Base-by-base conservation (phyloP, 2,888 invertebrate genomes). In the Pheosia tremula region DNA sequence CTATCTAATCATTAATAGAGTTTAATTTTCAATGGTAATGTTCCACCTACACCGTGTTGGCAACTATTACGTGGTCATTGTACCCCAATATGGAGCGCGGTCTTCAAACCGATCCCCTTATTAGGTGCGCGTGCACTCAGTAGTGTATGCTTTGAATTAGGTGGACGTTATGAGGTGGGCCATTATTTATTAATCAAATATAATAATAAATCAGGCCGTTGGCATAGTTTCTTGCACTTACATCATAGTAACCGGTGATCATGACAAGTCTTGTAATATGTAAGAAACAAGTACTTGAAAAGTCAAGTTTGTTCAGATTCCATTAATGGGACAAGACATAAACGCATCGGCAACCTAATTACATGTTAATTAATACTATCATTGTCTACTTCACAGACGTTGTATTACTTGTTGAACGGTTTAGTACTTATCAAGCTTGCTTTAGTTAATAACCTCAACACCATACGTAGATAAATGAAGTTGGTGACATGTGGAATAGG, bases 71-170 rank as follows among this genome's bases (percentile, higher is more conserved):
- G 60, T 75, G 75, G 75, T 75, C 76, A 70, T 66, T 75, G 76
- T 75, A 70, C 74, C 72, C 72, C 60, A 63, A 68, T 66, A 75
- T 61, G 72, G 76, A 61, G 64, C 50, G 59, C 57, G 60, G 64
- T 68, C 60, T 63, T 65, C 64, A 61, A 65, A 54, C 61, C 60
- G 53, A 49, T 56, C 58, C 62, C 68, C 64, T 55, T 72, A 70
- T 66, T 59, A 11, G 61, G 64, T 62, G 56, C 36, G 38, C 43
- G 53, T 63, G 60, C 67, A 68, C 69, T 65, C 66, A 58, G 66
- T 66, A 64, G 24, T 60, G 54, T 59, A 55, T 52, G 50, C 53
- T 59, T 60, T 41, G 57, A 56, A 53, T 53, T 60, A 53, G 59
- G 54, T 45, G 57, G 56, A 53, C 36, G 62, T 59, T 69, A 73